Evolutionary conservation across 2,113 vertebrate genomes (phyloP), one percentile per base, ranked within the genome.

Genomic region (Gallinago media): DNA sequence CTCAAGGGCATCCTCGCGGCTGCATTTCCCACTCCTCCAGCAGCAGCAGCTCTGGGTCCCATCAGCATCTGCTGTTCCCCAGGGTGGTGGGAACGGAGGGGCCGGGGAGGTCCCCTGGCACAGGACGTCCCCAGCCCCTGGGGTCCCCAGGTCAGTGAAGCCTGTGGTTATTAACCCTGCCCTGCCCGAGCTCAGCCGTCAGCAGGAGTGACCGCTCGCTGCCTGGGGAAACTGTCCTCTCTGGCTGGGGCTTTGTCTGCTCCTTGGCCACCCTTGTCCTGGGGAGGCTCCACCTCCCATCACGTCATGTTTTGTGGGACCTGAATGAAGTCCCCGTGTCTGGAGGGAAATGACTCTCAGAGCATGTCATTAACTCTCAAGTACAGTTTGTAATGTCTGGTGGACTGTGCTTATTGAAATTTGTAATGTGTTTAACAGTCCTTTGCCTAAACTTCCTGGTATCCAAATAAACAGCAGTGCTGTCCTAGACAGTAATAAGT

Each of bases 381-480:
- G 12, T 44, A 20, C 61, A 19, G 67, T 47, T 85, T 80, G 54
- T 56, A 63, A 46, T 0, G 6, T 84, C 58, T 47, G 38, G 40
- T 92, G 94, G 50, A 36, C 63, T 89, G 81, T 66, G 70, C 52
- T 78, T 75, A 81, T 91, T 5, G 14, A 75, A 72, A 94, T 91
- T 27, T 81, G 70, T 92, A 63, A 88, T 38, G 65, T 79, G 32
- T 93, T 89, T 93, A 71, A 63, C 67, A 62, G 86, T 62, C 70
- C 84, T 96, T 91, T 89, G 77, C 85, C 83, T 72, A 73, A 82
- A 77, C 32, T 77, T 94, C 88, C 91, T 91, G 95, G 94, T 87
- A 92, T 82, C 91, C 70, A 80, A 91, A 97, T 80, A 97, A 96
- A 94, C 80, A 89, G 82, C 70, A 90, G 55, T 74, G 73, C 84